phyloP scores from a whole-genome alignment of 2,797 vertebrate genomes.

The Malacoraja senta region DNA sequence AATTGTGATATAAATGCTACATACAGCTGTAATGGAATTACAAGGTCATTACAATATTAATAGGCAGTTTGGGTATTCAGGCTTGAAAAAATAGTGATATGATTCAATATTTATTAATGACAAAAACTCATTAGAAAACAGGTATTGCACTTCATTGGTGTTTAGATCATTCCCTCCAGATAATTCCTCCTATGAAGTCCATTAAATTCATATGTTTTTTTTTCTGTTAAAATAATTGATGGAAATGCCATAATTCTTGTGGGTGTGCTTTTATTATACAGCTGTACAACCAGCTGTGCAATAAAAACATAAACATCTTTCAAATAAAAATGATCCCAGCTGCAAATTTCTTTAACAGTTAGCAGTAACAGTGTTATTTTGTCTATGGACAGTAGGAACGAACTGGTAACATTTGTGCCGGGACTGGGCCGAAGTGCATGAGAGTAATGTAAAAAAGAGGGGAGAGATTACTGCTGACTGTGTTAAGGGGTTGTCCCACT shows the following conservation, averaged over 20 bases:
- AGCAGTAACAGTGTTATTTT: not conserved
- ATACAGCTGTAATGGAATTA: not conserved
- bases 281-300: conserved; percentile 25
- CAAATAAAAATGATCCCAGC: conserved; percentile 18
- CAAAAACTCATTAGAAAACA: conserved; percentile 6
- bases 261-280: conserved; percentile 32
- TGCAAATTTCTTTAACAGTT: not conserved
- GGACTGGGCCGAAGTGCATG: not conserved
- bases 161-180: conserved; percentile 29
- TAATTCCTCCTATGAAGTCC: not conserved
- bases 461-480: not conserved
- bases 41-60: not conserved
- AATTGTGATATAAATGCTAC: not conserved
- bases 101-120: conserved; percentile 5
- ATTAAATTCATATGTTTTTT: not conserved
- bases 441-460: not conserved
- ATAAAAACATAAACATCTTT: conserved; percentile 33
- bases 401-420: not conserved
- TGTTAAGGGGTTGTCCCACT: not conserved
- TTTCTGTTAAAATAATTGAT: conserved; percentile 32
- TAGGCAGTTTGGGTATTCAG: not conserved
- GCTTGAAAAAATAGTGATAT: conserved; percentile 5
- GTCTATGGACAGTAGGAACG: not conserved
- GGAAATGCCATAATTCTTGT: conserved; percentile 29
- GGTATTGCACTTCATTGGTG: conserved; percentile 13